These are phyloP conservation scores for Amiota mariae DNA, from an alignment of 2,888 invertebrate species.

Conservation along the genomic window DNA sequence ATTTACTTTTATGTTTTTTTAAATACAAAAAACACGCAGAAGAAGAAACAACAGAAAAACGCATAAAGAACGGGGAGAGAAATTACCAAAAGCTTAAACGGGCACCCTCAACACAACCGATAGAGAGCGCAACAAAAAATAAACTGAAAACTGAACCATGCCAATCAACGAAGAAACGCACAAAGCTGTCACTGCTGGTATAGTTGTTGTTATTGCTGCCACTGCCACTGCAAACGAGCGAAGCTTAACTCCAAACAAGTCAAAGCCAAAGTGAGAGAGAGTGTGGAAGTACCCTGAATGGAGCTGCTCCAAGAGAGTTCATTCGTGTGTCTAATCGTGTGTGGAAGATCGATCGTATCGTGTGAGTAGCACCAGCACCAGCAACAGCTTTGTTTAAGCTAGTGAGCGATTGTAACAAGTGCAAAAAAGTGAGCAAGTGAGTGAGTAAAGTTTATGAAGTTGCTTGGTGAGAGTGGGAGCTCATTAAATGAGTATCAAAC, in stretches of 20 bases:
- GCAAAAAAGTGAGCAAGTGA: too few relatives aligned
- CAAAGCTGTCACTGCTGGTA: neutral
- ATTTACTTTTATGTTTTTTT: neutral
- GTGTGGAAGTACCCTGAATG: neutral
- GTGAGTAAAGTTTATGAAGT: too few relatives aligned
- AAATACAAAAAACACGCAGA: constrained; percentile 9
- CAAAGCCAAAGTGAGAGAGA: neutral
- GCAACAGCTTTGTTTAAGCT: too few relatives aligned
- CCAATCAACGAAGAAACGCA: neutral
- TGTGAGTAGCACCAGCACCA: too few relatives aligned
- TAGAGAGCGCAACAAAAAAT: neutral
- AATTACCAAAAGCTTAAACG: constrained; percentile 26
- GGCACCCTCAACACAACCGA: neutral
- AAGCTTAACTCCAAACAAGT: neutral
- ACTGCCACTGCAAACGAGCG: neutral
- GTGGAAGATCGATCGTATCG: neutral
- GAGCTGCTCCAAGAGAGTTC: neutral
- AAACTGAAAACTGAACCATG: constrained; percentile 18
- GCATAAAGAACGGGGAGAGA: neutral
- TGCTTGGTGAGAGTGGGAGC: too few relatives aligned
- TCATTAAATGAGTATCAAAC: too few relatives aligned
- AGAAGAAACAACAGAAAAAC: constrained; percentile 23
- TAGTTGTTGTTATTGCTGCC: too few relatives aligned
- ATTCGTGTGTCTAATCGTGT: neutral
- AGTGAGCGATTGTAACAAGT: too few relatives aligned